Percentiles rank a stretch among this genome's conserved stretches.
phyloP scores from a whole-genome alignment of 2,888 invertebrate species.

The Cryptocheilus praepositus region DNA sequence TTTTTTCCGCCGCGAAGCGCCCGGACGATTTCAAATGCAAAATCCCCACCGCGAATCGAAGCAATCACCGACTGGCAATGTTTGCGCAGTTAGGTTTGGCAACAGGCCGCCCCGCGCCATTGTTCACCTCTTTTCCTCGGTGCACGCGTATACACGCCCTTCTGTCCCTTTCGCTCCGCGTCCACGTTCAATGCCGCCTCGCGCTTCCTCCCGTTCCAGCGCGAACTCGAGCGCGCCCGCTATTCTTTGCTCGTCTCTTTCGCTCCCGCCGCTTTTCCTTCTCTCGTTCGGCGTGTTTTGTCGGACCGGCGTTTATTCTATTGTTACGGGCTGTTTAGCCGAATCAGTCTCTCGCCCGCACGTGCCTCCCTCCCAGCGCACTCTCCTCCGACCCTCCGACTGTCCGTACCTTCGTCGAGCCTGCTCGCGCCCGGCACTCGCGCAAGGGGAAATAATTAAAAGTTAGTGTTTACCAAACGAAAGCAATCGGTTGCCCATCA shows the following conservation, averaged over 20 bases:
- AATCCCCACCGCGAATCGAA: conserved; percentile 57
- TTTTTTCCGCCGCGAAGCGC: conserved; percentile 27
- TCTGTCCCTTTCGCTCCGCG: neutral
- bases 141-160: conserved; percentile 12
- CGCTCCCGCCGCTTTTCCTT: conserved; percentile 1
- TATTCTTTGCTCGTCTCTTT: neutral
- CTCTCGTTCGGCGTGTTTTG: neutral
- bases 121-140: conserved; percentile 37
- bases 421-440: conserved; percentile 2
- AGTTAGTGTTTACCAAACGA: conserved; percentile 66
- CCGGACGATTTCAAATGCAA: conserved; percentile 55
- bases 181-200: no score
- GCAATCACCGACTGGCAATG: conserved; percentile 66
- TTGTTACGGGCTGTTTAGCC: conserved; percentile 62
- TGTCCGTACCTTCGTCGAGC: neutral
- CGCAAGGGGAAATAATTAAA: conserved; percentile 62
- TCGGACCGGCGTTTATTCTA: conserved; percentile 49
- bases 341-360: conserved; percentile 52
- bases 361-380: conserved; percentile 24
- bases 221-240: no score
- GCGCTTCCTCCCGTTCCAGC: no score
- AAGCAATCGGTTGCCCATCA: conserved; percentile 66
- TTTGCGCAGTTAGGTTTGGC: conserved; percentile 63
- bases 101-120: conserved; percentile 43
- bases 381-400: conserved; percentile 10